Evolutionary conservation across 2,888 invertebrate species (phyloP), one percentile per base, ranked within the genome.

Genomic region (Criorhina ranunculi): DNA sequence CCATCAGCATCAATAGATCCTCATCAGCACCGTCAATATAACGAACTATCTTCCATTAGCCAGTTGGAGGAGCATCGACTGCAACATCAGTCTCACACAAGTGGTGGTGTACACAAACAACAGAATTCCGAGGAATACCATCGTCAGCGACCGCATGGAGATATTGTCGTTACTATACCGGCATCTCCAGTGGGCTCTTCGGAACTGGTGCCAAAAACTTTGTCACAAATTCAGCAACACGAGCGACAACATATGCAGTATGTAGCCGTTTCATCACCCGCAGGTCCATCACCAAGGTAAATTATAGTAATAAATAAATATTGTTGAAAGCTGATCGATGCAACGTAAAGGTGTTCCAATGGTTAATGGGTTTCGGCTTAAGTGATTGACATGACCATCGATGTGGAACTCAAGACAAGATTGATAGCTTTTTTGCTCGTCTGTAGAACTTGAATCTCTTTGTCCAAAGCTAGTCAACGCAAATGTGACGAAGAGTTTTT

Each of bases 231-330:
- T 37, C 60, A 73, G 40, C 83, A 79, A 57, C 80, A 70, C 46
- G 70, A 85, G 2, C 59, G 80, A 1, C 80, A 75, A 40, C 79
- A 85, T 53, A 33, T 85, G 9, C 85, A 85, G 53, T 85, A 85
- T 46, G 75, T 76, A 9, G 15, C 75, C 8, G 46, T 76, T 6
- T 29, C 57, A 62, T 31, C 82, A 0, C 17, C 66, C 46, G 64
- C 79, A 11, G 12, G 49, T 24, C 60, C 69, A 55, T 24, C 64
- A 33, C 44, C 62, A 44, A 80, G 75, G 85, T 85, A 83, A 70
- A 42, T 33, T 33, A 46, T 12, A 37, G 33, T 40, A 51, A 31
- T 73, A 24, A 42, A 73, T 53, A 62, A 60, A 72, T 37, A 31
- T 11, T 19, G 46, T 2, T 46, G 46, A 9, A 46, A 19, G 19